Evolutionary conservation across 2,113 vertebrate species (phyloP), one percentile per base, ranked within the genome.

Genomic region (Nibea coibor): DNA sequence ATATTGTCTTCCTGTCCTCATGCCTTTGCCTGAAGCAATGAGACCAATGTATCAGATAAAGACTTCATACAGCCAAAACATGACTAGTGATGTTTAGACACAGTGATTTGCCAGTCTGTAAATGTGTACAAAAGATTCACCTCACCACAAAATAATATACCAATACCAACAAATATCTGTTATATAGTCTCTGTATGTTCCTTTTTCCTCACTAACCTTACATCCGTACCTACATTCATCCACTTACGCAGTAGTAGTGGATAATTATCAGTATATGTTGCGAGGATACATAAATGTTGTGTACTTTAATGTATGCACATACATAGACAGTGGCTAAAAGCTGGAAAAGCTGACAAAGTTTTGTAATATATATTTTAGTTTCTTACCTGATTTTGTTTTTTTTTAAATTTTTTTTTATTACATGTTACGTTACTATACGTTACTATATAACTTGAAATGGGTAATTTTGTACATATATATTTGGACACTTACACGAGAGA

Each of bases 11-110:
- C 10, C 28, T 72, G 58, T 77, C 75, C 31, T 56, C 2, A 0
- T 28, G 43, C 31, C 70, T 70, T 80, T 35, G 68, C 61, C 84
- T 67, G 4, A 14, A 71, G 50, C 80, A 54, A 43, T 35, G 59
- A 80, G 76, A 48, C 72, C 72, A 47, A 45, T 78, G 71, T 68
- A 75, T 61, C 64, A 62, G 2, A 24, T 39, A 71, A 53, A 76
- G 51, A 74, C 47, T 28, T 59, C 16, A 17, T 2, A 12, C 47
- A 20, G 75, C 15, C 4, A 59, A 50, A 73, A n/a, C 73, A 73
- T 35, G 24, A 47, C 50, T 26, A 11, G 22, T 72, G 15, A 39
- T 56, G 47, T 1, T 20, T 2, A 0, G 4, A 63, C 54, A 43
- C 22, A 15, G 16, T 1, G 62, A 80, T 63, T 51, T 24, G 53